phyloP scores from a whole-genome alignment of 2,888 invertebrate genomes.

The Periphyllus acericola region DNA sequence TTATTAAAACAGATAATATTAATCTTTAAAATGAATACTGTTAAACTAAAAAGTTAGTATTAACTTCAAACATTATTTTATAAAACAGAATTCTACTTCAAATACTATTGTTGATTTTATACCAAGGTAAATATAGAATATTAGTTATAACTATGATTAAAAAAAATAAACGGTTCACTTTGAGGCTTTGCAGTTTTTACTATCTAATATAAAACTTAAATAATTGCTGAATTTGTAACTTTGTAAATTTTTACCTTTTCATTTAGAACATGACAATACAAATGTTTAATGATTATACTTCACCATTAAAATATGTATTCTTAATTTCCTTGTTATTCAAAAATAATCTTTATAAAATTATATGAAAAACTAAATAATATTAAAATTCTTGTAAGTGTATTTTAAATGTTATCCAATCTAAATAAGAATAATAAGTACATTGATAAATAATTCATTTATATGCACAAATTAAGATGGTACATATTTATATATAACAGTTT shows the following conservation, averaged over 20 bases:
- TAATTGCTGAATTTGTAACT: background rate
- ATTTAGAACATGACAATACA: background rate
- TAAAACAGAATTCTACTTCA: background rate
- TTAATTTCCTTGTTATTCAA: too few relatives aligned
- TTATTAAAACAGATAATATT: too few relatives aligned
- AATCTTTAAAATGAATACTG: too few relatives aligned
- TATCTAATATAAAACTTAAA: background rate
- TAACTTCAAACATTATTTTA: background rate
- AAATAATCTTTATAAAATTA: too few relatives aligned
- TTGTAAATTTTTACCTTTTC: background rate
- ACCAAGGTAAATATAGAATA: background rate
- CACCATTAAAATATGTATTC: background rate
- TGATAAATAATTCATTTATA: too few relatives aligned
- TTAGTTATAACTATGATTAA: background rate
- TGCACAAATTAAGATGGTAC: too few relatives aligned
- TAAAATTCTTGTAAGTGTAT: too few relatives aligned
- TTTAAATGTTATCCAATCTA: too few relatives aligned
- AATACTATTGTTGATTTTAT: background rate
- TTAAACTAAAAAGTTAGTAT: background rate
- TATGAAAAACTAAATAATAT: too few relatives aligned
- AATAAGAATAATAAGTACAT: too few relatives aligned
- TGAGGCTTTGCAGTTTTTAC: background rate
- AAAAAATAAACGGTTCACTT: background rate
- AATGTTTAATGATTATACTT: background rate
- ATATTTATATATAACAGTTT: too few relatives aligned